These are phyloP conservation scores for Laticauda colubrina DNA, from an alignment of 2,113 vertebrate genomes.

Conservation along the genomic window DNA sequence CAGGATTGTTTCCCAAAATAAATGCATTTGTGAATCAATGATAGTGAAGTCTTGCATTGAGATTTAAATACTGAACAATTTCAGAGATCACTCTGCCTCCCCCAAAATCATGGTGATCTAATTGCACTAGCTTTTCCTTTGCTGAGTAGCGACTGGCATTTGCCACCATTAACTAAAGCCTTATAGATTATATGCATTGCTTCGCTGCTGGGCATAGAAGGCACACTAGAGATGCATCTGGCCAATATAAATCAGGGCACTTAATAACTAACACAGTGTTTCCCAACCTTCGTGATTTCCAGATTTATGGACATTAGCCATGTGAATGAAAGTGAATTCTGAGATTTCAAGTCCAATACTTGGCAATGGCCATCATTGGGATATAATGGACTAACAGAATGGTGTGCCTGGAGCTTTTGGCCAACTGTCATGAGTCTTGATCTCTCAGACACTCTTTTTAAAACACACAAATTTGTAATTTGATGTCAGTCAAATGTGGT, in stretches of 20 bases:
- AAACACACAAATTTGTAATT: not conserved
- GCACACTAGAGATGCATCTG: slow-evolving; percentile 9
- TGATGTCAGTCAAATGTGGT: slow-evolving; percentile 3
- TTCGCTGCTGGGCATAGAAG: not conserved
- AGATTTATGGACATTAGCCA: not conserved
- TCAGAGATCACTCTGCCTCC: not conserved
- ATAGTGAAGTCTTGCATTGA: slow-evolving; percentile 1
- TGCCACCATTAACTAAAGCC: slow-evolving; percentile 23
- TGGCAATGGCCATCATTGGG: not conserved
- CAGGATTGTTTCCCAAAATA: not conserved
- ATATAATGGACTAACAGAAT: not conserved
- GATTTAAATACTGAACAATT: slow-evolving; percentile 30
- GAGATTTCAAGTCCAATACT: not conserved
- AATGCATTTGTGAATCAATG: not conserved
- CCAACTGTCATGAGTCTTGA: slow-evolving; percentile 11
- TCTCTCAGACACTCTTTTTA: slow-evolving; percentile 15
- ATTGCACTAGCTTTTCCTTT: slow-evolving; percentile 25
- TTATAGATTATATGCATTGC: not conserved
- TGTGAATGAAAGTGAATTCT: not conserved
- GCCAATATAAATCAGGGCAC: slow-evolving; percentile 13
- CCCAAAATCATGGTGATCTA: slow-evolving; percentile 9
- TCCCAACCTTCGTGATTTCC: not conserved
- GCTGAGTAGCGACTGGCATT: slow-evolving; percentile 17
- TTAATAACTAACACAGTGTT: slow-evolving; percentile 4
- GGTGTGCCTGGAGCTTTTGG: slow-evolving; percentile 4